Evolutionary conservation across 2,113 vertebrate species (phyloP), one percentile per base, ranked within the genome.

Genomic region (Egretta garzetta): DNA sequence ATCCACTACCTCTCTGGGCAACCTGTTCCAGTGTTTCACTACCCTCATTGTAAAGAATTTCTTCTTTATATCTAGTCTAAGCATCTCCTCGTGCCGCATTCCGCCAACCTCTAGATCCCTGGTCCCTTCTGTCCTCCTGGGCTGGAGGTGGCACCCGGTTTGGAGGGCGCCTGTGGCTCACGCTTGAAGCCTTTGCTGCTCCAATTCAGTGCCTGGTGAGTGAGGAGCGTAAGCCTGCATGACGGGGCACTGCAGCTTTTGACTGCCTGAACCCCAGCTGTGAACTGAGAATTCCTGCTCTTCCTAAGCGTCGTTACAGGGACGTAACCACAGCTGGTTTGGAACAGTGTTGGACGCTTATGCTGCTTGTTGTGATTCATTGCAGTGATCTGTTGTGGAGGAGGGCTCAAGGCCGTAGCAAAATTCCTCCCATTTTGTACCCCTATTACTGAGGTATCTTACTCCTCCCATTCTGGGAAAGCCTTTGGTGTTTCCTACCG

Each of bases 141-240:
- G 27, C 28, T 62, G 50, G 28, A 71, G 66, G 56, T 56, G 10
- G 5, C 47, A 32, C 45, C 32, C 26, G 52, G 27, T 47, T 35
- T 62, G 63, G 28, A 63, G 37, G 33, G 24, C 22, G 7, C 3
- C 35, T 33, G 15, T 66, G 39, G 7, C 37, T 62, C 16, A 56
- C 16, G 9, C 28, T n/a, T 33, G n/a, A 30, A 39, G 19, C 55
- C 45, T 66, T 41, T 75, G 14, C 63, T 53, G 41, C 24, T 93
- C 24, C 0, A 1, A 21, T 58, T n/a, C 26, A 47, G 14, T 50
- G 20, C 43, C n/a, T 58, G 32, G 37, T 8, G 43, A 67, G 16
- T 1, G 4, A 49, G 62, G 22, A 41, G 5, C 4, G 20, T 37
- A 8, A 58, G 33, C 50, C 35, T 26, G 6, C 2, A 0, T 1